Base-by-base conservation (phyloP, 2,888 invertebrate genomes). In the Hypolimnas misippus region DNA sequence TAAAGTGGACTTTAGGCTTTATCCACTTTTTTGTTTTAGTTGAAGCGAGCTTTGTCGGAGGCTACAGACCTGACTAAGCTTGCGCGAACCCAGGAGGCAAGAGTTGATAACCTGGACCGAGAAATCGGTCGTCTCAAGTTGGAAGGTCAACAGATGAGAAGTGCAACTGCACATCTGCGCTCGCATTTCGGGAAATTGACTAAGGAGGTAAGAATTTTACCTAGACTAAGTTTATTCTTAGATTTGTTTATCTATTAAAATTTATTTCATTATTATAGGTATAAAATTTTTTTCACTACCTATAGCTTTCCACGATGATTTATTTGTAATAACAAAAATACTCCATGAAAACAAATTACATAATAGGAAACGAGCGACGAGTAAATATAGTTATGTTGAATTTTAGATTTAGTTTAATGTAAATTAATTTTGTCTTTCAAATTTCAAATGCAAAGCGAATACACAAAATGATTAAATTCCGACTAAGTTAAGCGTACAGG, bases 191-290 rank as follows among this genome's bases (percentile, higher is more conserved):
- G 85, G 46, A 88, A 92, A 53, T 78, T 93, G 12, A 76, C 84
- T 7, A 93, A 93, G 59, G 93, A 93, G 90, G 94, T 94, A 73
- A 83, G 86, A 72, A 1, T n/a, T n/a, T n/a, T n/a, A n/a, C n/a
- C n/a, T n/a, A n/a, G n/a, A n/a, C n/a, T n/a, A n/a, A n/a, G n/a
- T n/a, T n/a, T n/a, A n/a, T n/a, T n/a, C n/a, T n/a, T n/a, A n/a
- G n/a, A n/a, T n/a, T n/a, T n/a, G n/a, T n/a, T n/a, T n/a, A n/a
- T n/a, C n/a, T n/a, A n/a, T n/a, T n/a, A n/a, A n/a, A n/a, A n/a
- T n/a, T n/a, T n/a, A n/a, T n/a, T n/a, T n/a, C n/a, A n/a, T n/a
- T n/a, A n/a, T n/a, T n/a, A n/a, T n/a, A n/a, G n/a, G n/a, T n/a
- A n/a, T n/a, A n/a, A n/a, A n/a, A n/a, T n/a, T n/a, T n/a, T n/a